A percentile compares a stretch with the other conserved stretches of the same genome.
Conservation (phyloP, 1,140 invertebrate genomes). For the Drosophila willistoni region DNA sequence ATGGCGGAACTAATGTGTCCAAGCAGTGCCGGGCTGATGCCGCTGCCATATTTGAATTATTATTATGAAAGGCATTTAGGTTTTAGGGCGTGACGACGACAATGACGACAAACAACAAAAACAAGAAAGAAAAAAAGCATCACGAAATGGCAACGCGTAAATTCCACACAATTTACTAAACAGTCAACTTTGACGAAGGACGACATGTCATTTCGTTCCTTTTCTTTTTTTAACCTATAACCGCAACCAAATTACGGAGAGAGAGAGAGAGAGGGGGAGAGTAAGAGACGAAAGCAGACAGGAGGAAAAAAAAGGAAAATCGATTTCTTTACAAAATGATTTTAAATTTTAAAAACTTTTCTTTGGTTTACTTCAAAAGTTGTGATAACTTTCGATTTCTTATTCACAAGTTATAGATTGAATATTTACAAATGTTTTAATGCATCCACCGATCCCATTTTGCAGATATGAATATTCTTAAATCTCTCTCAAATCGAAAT, state of each 20-base stretch:
- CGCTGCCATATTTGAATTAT: slow-evolving; percentile 70
- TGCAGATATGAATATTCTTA: no score
- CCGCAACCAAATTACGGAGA: slow-evolving; percentile 39
- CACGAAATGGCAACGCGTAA: slow-evolving; percentile 46
- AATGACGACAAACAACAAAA: slow-evolving; percentile 1
- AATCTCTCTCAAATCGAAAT: no score
- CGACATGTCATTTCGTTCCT: slow-evolving; percentile 52
- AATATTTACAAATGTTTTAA: no score
- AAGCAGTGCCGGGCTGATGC: slow-evolving; percentile 15
- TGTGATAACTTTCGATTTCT: neutral
- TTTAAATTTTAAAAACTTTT: slow-evolving; percentile 33
- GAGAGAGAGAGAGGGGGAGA: neutral
- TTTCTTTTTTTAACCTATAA: slow-evolving; percentile 55
- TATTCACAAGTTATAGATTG: no score
- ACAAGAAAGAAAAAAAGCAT: neutral
- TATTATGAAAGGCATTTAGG: slow-evolving; percentile 58
- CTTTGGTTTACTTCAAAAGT: neutral
- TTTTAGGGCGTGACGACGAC: slow-evolving; percentile 31
- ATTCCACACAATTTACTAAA: slow-evolving; percentile 60
- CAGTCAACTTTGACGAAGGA: slow-evolving; percentile 53
- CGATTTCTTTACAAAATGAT: slow-evolving; percentile 50
- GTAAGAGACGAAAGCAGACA: neutral
- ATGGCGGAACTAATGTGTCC: slow-evolving; percentile 76
- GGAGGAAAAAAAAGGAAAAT: slow-evolving; percentile 32
- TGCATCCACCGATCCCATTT: no score